phyloP scores from a whole-genome alignment of 2,888 invertebrate genomes.

The Eustalomyia histrio region DNA sequence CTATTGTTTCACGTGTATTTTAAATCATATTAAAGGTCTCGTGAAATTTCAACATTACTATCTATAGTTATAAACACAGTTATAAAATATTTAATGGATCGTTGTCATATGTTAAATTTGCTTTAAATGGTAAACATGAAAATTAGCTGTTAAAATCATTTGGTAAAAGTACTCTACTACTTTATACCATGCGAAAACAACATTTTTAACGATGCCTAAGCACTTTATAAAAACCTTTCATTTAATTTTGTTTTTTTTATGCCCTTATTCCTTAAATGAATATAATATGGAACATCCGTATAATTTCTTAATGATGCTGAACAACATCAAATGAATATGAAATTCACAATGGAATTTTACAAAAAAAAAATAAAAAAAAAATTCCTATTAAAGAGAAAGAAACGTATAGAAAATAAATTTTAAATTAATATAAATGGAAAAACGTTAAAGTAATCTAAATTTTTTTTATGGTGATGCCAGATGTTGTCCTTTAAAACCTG shows the following conservation, averaged over 20 bases:
- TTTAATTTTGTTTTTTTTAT: neutral
- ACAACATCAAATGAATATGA: slow-evolving; percentile 46
- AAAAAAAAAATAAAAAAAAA: neutral
- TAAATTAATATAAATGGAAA: neutral
- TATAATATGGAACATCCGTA: neutral
- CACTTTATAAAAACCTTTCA: neutral
- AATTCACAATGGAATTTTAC: neutral
- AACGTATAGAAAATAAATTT: neutral
- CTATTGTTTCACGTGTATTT: neutral
- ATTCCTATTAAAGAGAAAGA: neutral
- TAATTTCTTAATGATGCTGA: slow-evolving; percentile 44
- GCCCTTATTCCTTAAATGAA: neutral
- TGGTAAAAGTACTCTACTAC: slow-evolving; percentile 3
- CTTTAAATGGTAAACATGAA: slow-evolving; percentile 33
- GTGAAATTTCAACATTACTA: slow-evolving; percentile 13
- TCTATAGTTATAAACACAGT: slow-evolving; percentile 1
- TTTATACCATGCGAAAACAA: neutral
- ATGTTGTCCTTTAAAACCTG: too few species aligned
- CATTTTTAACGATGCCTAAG: slow-evolving; percentile 30
- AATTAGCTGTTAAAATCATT: slow-evolving; percentile 40
- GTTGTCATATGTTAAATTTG: slow-evolving; percentile 10
- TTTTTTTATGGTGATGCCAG: too few species aligned
- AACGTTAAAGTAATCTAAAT: too few species aligned
- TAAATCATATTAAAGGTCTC: neutral
- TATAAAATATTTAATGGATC: slow-evolving; percentile 14